Percentiles rank a stretch among this genome's conserved stretches.
phyloP scores from a whole-genome alignment of 2,797 vertebrate genomes.

The Spondyliosoma cantharus region DNA sequence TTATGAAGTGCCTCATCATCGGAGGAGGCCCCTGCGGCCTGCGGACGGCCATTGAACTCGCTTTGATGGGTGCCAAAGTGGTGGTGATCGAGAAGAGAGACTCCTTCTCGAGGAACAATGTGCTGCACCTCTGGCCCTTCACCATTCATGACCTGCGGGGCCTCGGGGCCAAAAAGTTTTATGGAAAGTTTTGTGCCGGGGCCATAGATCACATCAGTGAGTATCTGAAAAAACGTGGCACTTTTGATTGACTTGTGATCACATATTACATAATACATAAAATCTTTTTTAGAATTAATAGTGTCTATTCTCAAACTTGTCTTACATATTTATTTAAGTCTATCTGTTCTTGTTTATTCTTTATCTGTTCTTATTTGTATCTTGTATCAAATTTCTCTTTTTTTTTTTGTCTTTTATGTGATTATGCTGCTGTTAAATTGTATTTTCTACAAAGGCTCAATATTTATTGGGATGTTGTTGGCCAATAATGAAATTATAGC shows the following conservation, averaged over 20 bases:
- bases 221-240: constrained; percentile 66
- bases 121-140: constrained; percentile 97
- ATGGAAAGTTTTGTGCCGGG: constrained; percentile 97
- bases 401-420: not conserved
- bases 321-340: not conserved
- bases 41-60: constrained; percentile 95
- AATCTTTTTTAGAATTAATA: no score
- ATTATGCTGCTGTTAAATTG: not conserved
- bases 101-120: constrained; percentile 97
- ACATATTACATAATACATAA: not conserved
- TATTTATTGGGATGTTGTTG: no score
- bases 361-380: not conserved
- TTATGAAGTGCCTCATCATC: constrained; percentile 92
- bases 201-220: constrained; percentile 99
- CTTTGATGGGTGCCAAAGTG: constrained; percentile 94
- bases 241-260: not conserved
- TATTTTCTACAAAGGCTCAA: no score
- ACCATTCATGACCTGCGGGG: constrained; percentile 96
- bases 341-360: not conserved
- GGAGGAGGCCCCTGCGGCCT: constrained; percentile 97
- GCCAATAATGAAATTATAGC: no score
- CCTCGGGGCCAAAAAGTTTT: constrained; percentile 97
- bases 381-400: not conserved
- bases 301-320: not conserved
- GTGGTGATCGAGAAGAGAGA: constrained; percentile 96